These are phyloP conservation scores for Calameuta idolon DNA, from an alignment of 2,888 invertebrate species.

Conservation along the genomic window DNA sequence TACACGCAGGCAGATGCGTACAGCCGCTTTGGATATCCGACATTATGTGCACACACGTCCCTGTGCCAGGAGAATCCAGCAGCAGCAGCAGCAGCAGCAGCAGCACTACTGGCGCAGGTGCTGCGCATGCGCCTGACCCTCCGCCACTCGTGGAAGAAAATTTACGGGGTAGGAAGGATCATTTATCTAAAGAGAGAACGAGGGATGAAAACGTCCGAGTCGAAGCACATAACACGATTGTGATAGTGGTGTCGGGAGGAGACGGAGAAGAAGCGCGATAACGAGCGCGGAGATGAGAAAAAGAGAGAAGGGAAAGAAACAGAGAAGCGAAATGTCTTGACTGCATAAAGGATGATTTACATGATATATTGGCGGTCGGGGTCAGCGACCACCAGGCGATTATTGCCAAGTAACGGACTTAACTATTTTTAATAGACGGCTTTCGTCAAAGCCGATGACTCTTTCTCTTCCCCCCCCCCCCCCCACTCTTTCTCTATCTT, in stretches of 20 bases:
- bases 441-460: slow-evolving; percentile 43
- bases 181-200: not conserved
- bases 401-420: slow-evolving; percentile 35
- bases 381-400: slow-evolving; percentile 31
- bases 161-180: not conserved
- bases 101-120: not conserved
- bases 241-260: not conserved
- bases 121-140: not conserved
- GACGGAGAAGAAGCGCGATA: not conserved
- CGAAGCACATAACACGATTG: not conserved
- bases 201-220: too few relatives aligned
- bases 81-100: not conserved
- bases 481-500: slow-evolving; percentile 1
- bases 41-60: not conserved
- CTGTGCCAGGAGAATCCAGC: not conserved
- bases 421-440: slow-evolving; percentile 60
- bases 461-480: slow-evolving; percentile 19
- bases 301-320: not conserved
- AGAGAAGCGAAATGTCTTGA: not conserved
- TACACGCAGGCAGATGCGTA: not conserved
- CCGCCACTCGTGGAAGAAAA: not conserved
- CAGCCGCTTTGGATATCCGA: not conserved
- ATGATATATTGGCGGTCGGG: slow-evolving; percentile 21
- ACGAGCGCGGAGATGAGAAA: not conserved
- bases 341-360: slow-evolving; percentile 3